These are phyloP conservation scores for Gasterosteus aculeatus DNA, from an alignment of 2,113 vertebrate genomes.

Conservation along the genomic window DNA sequence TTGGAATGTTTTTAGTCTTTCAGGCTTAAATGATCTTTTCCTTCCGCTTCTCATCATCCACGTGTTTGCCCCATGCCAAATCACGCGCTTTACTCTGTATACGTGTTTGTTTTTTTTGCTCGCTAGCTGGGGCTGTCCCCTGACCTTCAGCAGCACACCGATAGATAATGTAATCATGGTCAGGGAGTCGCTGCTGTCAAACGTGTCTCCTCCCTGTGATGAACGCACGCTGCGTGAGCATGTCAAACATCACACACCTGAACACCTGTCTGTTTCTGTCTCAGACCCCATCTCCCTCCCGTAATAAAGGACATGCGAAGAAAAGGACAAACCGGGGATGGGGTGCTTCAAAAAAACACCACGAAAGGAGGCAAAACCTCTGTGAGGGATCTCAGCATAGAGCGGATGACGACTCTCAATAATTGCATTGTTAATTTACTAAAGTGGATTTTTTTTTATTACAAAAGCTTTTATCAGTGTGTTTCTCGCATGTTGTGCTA, in stretches of 20 bases:
- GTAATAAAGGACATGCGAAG: slow-evolving; percentile 33
- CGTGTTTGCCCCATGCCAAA: not conserved
- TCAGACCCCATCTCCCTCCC: slow-evolving; percentile 27
- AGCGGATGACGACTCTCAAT: slow-evolving; percentile 16
- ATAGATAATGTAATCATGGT: slow-evolving; percentile 83
- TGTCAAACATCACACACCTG: slow-evolving; percentile 81
- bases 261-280: slow-evolving; percentile 75
- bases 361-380: not conserved
- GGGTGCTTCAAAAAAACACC: slow-evolving; percentile 2
- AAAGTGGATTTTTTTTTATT: slow-evolving; percentile 43
- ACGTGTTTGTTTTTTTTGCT: slow-evolving; percentile 32
- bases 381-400: slow-evolving; percentile 2
- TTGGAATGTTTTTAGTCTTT: slow-evolving; percentile 32
- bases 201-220: slow-evolving; percentile 66
- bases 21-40: slow-evolving; percentile 34
- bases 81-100: not conserved
- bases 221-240: slow-evolving; percentile 76
- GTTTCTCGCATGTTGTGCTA: slow-evolving; percentile 27
- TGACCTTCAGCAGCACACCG: slow-evolving; percentile 76
- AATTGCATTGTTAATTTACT: slow-evolving; percentile 48
- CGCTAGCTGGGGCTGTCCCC: slow-evolving; percentile 34
- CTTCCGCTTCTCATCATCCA: slow-evolving; percentile 12
- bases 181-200: slow-evolving; percentile 79
- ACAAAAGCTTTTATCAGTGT: slow-evolving; percentile 34
- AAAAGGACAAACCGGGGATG: slow-evolving; percentile 45